Percentiles rank a stretch among this genome's conserved stretches.
These are phyloP conservation scores for Drosophila seclusa DNA, from an alignment of 2,888 invertebrate genomes.

Conservation along the genomic window DNA sequence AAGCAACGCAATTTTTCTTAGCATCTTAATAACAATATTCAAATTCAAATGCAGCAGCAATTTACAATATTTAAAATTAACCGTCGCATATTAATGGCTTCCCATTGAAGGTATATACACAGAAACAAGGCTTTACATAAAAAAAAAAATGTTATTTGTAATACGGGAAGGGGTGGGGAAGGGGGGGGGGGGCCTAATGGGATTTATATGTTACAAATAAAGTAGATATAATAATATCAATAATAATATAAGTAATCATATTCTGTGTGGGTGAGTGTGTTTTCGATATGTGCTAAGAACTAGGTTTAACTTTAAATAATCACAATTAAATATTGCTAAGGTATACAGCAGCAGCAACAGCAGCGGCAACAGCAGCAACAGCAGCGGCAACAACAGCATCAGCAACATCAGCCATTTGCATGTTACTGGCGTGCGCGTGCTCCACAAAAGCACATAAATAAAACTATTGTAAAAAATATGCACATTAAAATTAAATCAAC, in stretches of 20 bases:
- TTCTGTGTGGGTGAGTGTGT: conserved; percentile 11
- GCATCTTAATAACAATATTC: conserved; percentile 6
- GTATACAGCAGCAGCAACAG: conserved; percentile 37
- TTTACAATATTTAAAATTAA: conserved; percentile 41
- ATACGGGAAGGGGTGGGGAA: conserved; percentile 7
- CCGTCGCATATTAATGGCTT: conserved; percentile 32
- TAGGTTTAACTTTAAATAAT: conserved; percentile 68
- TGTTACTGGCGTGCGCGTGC: conserved; percentile 23
- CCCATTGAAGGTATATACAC: conserved; percentile 31
- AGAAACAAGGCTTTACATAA: conserved; percentile 46
- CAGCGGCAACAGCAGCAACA: not conserved
- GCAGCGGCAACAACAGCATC: conserved; percentile 6
- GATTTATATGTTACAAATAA: conserved; percentile 42
- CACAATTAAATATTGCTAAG: conserved; percentile 76
- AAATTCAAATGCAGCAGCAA: conserved; percentile 42
- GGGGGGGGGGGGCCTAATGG: conserved; percentile 10
- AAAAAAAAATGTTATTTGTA: conserved; percentile 25
- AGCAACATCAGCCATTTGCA: conserved; percentile 16
- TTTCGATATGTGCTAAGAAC: conserved; percentile 46
- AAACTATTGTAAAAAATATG: conserved; percentile 56
- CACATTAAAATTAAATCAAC: conserved; percentile 76
- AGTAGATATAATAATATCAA: conserved; percentile 29
- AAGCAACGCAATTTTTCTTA: conserved; percentile 35
- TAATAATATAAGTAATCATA: conserved; percentile 32
- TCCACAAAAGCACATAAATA: conserved; percentile 44